Conservation (phyloP, 2,797 vertebrate species). For the Sylvia borin region DNA sequence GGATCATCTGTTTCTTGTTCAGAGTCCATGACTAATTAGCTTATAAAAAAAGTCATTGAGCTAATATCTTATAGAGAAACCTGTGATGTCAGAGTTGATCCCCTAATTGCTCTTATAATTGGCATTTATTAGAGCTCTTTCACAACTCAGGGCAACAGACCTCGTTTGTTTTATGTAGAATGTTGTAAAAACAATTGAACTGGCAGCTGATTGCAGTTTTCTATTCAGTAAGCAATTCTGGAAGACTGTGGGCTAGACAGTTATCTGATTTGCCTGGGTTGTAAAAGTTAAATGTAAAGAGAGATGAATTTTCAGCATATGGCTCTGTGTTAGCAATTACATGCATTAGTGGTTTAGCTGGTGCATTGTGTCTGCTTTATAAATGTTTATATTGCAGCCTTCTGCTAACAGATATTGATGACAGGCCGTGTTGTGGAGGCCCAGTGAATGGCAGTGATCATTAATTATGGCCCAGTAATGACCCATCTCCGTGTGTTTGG, state of each 20-base stretch:
- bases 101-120: slow-evolving; percentile 10
- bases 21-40: not conserved
- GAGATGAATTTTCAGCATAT: slow-evolving; percentile 14
- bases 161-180: not conserved
- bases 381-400: slow-evolving; percentile 9
- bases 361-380: slow-evolving; percentile 4
- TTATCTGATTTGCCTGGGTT: not conserved
- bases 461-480: not conserved
- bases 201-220: not conserved
- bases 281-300: not conserved
- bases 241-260: not conserved
- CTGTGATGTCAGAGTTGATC: not conserved
- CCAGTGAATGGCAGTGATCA: not conserved
- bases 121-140: not conserved
- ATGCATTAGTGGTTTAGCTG: not conserved
- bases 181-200: not conserved
- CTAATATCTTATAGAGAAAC: not conserved
- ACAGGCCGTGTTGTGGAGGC: not conserved
- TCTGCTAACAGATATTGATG: not conserved
- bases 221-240: slow-evolving; percentile 10
- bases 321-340: not conserved
- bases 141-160: not conserved
- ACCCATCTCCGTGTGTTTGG: not conserved
- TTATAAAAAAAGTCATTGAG: not conserved
- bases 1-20: not conserved